Evolutionary conservation across 2,113 vertebrate species (phyloP).

Genomic region (Lepus americanus): DNA sequence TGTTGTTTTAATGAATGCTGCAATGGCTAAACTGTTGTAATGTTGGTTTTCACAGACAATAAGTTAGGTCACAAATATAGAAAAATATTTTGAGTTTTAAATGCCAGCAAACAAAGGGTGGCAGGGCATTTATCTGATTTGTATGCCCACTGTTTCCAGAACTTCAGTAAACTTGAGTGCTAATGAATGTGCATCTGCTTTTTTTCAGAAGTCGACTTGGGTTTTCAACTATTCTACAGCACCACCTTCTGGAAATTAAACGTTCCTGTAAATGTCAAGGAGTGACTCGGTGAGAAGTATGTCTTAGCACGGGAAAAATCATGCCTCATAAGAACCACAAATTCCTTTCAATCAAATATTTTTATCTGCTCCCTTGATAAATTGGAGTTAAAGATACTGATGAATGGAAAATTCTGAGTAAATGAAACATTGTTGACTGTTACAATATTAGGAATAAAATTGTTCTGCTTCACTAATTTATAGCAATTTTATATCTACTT

Average conservation of each 20-base stretch:
- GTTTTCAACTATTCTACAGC: constrained; percentile 78
- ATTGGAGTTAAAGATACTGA: not conserved
- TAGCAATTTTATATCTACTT: not conserved
- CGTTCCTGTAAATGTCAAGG: not conserved
- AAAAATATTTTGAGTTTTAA: constrained; percentile 28
- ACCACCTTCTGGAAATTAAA: constrained; percentile 85
- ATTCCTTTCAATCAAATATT: constrained; percentile 2
- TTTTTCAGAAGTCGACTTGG: not conserved
- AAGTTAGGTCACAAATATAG: not conserved
- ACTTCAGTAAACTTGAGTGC: constrained; percentile 15
- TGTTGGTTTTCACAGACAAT: constrained; percentile 4
- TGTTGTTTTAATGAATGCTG: constrained; percentile 25
- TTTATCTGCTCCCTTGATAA: not conserved
- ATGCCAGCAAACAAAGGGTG: constrained; percentile 48
- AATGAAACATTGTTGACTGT: not conserved
- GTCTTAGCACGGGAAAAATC: not conserved
- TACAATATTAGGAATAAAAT: not conserved
- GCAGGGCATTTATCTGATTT: constrained; percentile 33
- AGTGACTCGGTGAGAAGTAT: not conserved
- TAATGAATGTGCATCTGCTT: not conserved
- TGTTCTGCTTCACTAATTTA: not conserved
- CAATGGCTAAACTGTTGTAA: not conserved
- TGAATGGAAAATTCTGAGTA: not conserved
- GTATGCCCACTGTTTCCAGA: not conserved
- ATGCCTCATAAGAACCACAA: not conserved